Evolutionary conservation across 2,113 vertebrate genomes (phyloP).

Genomic region (Callorhinus ursinus): DNA sequence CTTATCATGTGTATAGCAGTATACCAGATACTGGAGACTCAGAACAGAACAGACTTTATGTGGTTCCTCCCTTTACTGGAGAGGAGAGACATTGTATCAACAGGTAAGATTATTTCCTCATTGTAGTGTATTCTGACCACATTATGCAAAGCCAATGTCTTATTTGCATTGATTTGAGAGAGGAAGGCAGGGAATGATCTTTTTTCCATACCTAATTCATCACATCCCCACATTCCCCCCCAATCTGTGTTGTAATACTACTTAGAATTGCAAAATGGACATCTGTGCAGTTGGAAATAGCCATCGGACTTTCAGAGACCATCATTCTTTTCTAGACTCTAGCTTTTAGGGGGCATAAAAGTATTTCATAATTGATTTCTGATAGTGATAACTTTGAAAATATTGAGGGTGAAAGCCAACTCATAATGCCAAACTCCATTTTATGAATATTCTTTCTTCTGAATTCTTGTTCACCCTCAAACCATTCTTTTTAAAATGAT

Average conservation of each 20-base stretch:
- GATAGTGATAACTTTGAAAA: not conserved
- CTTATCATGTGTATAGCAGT: not conserved
- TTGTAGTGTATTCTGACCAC: not conserved
- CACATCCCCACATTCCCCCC: not conserved
- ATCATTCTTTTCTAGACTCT: not conserved
- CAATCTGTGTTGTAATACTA: not conserved
- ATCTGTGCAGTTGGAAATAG: not conserved
- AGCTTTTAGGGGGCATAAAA: not conserved
- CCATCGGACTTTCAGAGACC: not conserved
- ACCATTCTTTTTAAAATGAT: not conserved
- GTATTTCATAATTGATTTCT: constrained; percentile 1
- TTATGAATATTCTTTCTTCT: not conserved
- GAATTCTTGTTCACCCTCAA: not conserved
- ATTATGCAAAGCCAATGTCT: not conserved
- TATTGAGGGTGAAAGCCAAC: no score
- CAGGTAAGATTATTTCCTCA: not conserved
- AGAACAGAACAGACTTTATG: not conserved
- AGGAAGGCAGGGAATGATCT: not conserved
- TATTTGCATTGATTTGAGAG: not conserved
- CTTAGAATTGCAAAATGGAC: not conserved
- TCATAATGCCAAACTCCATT: not conserved
- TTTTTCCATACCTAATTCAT: not conserved
- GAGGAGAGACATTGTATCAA: not conserved
- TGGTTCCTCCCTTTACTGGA: not conserved
- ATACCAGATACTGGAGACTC: not conserved